Evolutionary conservation across 2,888 invertebrate genomes (phyloP).

Genomic region (Ceriagrion tenellum): DNA sequence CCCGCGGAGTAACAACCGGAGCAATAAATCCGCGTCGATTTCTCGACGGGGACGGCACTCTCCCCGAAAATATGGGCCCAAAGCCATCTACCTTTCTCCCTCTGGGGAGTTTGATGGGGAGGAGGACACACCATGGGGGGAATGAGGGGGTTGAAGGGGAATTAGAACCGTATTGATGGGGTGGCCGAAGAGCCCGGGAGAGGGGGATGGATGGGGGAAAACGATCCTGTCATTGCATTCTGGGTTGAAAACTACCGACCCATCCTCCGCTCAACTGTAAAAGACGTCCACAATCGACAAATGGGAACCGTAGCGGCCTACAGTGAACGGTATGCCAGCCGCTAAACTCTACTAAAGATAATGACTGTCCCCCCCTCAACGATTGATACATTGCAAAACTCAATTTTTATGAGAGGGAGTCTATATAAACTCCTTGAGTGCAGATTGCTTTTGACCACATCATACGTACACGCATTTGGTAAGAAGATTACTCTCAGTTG

Average conservation of each 20-base stretch:
- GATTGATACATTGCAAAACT: background rate
- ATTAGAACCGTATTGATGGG: conserved; percentile 23
- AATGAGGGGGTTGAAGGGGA: background rate
- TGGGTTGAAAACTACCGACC: background rate
- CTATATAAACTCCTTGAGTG: too few relatives aligned
- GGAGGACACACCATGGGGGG: background rate
- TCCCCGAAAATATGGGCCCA: conserved; percentile 11
- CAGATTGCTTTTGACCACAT: too few relatives aligned
- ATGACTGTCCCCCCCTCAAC: background rate
- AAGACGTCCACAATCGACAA: background rate
- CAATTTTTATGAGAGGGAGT: background rate
- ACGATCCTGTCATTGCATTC: background rate
- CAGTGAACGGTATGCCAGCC: background rate
- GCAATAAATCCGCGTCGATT: conserved; percentile 29
- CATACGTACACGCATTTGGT: too few relatives aligned
- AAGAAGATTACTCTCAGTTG: too few relatives aligned
- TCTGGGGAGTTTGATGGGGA: background rate
- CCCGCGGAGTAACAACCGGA: background rate
- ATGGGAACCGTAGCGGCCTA: background rate
- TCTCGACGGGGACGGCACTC: background rate
- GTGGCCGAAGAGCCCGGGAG: background rate
- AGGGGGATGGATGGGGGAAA: background rate
- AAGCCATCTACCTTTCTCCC: background rate
- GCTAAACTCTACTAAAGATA: background rate
- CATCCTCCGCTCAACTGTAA: background rate